These are phyloP conservation scores for Hesperia comma DNA, from an alignment of 2,888 invertebrate species.

Conservation along the genomic window DNA sequence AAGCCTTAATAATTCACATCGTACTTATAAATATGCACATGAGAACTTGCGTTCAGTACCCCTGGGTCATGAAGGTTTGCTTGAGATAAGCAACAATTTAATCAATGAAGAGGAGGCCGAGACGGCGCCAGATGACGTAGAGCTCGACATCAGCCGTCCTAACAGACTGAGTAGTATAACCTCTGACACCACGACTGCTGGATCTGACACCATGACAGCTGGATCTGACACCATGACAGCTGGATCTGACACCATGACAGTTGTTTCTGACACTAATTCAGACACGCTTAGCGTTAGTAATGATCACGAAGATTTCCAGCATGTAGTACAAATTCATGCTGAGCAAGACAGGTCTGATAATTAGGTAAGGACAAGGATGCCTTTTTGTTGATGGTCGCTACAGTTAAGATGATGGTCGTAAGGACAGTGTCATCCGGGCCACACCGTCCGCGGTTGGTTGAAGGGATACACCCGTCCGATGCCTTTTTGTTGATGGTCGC, in stretches of 20 bases:
- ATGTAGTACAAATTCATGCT: too few species aligned
- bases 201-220: conserved; percentile 7
- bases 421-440: conserved; percentile 13
- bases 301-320: too few species aligned
- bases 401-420: too few species aligned
- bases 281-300: too few species aligned
- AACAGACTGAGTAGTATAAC: background rate
- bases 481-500: too few species aligned
- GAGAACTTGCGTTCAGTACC: conserved; percentile 41
- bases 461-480: conserved; percentile 5
- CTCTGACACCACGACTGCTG: conserved; percentile 7
- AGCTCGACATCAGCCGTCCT: too few species aligned
- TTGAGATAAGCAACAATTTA: conserved; percentile 7
- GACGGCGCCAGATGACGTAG: conserved; percentile 16
- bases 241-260: too few species aligned
- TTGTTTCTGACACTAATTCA: too few species aligned
- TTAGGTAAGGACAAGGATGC: too few species aligned
- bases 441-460: conserved; percentile 18
- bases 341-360: too few species aligned
- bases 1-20: conserved; percentile 25
- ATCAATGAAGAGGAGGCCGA: background rate
- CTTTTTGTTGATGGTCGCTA: too few species aligned
- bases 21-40: background rate
- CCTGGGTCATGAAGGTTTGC: conserved; percentile 15
- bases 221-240: too few species aligned